Percentiles rank a stretch among this genome's conserved stretches.
Conservation (phyloP, 2,797 vertebrate genomes). For the Notoglanidium macrostoma region DNA sequence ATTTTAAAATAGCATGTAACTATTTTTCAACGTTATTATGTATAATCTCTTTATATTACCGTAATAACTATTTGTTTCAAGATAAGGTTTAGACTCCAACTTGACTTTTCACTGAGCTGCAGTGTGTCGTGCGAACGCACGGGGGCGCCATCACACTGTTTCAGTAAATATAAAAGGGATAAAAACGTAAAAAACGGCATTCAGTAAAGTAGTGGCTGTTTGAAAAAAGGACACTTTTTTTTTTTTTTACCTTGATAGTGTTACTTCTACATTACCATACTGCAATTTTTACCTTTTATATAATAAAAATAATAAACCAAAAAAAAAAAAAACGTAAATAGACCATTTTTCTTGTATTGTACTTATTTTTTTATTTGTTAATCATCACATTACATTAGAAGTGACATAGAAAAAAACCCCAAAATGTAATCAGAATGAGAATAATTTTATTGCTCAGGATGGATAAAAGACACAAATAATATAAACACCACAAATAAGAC, state of each 20-base stretch:
- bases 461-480: no score
- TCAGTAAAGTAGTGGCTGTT: background rate
- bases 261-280: background rate
- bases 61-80: background rate
- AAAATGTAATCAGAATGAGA: background rate
- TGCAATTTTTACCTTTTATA: background rate
- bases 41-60: background rate
- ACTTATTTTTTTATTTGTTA: no score
- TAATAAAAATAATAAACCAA: no score
- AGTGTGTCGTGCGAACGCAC: background rate
- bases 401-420: background rate
- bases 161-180: background rate
- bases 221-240: background rate
- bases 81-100: background rate
- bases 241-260: background rate
- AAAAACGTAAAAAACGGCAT: no score
- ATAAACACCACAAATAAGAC: background rate
- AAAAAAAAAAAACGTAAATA: no score
- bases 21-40: background rate
- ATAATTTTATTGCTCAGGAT: background rate
- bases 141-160: background rate
- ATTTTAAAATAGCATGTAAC: background rate
- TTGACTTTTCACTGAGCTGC: background rate
- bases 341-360: no score
- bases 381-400: background rate